These are phyloP conservation scores for Conus betulinus DNA, from an alignment of 1,140 invertebrate species.

Conservation along the genomic window DNA sequence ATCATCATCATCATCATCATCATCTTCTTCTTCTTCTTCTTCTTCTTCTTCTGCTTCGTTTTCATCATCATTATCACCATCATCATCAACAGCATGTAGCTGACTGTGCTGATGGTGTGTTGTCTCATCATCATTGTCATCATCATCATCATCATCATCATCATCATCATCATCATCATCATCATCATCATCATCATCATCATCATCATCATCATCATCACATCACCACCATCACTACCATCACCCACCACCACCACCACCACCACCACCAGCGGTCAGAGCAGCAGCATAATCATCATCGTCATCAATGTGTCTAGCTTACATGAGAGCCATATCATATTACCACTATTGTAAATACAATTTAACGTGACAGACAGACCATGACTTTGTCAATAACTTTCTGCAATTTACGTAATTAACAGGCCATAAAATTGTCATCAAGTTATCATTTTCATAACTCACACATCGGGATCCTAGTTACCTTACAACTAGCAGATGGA, in stretches of 20 bases:
- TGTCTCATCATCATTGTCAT: not conserved
- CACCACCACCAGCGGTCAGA: not conserved
- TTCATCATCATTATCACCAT: too few relatives aligned
- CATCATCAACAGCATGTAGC: not conserved
- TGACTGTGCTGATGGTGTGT: not conserved
- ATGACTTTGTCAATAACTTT: too few relatives aligned
- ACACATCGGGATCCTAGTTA: too few relatives aligned
- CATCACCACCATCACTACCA: not conserved
- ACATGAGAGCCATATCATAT: too few relatives aligned
- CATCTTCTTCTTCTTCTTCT: not conserved
- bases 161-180: constrained; percentile 16
- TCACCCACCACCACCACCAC: not conserved
- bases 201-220: constrained; percentile 2
- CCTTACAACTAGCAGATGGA: too few relatives aligned
- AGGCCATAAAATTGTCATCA: too few relatives aligned
- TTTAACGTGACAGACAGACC: not conserved
- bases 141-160: not conserved
- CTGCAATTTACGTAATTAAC: too few relatives aligned
- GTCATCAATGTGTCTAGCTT: too few relatives aligned
- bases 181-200: constrained; percentile 9
- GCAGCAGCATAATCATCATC: too few relatives aligned
- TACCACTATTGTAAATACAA: not conserved
- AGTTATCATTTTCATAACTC: too few relatives aligned
- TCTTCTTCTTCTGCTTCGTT: too few relatives aligned
- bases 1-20: too few relatives aligned